Evolutionary conservation across 2,113 vertebrate species (phyloP).

Genomic region (Hippocampus abdominalis): DNA sequence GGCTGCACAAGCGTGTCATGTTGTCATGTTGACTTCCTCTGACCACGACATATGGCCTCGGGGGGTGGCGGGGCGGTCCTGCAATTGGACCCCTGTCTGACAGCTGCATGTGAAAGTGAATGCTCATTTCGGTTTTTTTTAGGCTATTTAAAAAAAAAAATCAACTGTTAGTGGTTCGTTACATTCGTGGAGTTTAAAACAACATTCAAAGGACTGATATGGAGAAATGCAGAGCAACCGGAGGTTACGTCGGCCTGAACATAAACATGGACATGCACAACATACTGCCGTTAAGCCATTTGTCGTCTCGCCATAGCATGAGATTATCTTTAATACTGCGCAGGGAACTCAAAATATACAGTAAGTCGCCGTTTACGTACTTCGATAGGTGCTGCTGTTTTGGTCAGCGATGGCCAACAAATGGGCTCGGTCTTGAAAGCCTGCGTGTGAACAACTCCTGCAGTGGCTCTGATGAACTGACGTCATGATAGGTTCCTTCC

Average conservation of each 20-base stretch:
- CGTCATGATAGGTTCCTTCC: not conserved
- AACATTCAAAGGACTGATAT: not conserved
- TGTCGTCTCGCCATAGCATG: no score
- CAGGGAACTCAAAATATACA: no score
- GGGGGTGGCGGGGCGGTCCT: not conserved
- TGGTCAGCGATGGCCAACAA: no score
- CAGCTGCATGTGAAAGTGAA: slow-evolving; percentile 9
- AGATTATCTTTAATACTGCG: no score
- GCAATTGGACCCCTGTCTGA: slow-evolving; percentile 13
- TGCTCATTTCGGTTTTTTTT: not conserved
- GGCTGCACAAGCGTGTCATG: not conserved
- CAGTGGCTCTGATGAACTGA: not conserved
- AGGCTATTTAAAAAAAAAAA: not conserved
- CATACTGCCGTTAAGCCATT: no score
- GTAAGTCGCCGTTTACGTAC: no score
- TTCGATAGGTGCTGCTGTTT: no score
- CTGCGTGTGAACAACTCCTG: not conserved
- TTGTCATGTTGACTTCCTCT: slow-evolving; percentile 18
- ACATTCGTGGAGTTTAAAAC: not conserved
- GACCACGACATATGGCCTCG: slow-evolving; percentile 35
- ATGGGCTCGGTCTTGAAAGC: no score
- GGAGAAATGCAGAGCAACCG: no score
- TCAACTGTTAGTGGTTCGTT: not conserved
- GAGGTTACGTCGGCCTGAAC: no score
- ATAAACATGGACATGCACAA: no score